Conservation (phyloP, 2,888 invertebrate species). For the Tipula unca region DNA sequence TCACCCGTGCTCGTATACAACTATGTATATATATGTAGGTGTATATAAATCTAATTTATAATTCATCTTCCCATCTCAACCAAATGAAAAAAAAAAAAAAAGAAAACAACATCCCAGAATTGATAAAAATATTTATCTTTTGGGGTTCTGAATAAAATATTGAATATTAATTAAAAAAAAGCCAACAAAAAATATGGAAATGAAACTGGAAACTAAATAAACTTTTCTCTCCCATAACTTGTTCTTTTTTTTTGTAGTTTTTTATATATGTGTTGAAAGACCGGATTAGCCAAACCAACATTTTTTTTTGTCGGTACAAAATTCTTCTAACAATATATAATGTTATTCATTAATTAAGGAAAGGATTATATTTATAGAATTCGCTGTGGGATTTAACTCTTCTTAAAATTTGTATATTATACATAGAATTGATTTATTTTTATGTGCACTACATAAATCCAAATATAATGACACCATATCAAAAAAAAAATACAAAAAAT, state of each 20-base stretch:
- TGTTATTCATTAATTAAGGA: neutral
- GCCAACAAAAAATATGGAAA: neutral
- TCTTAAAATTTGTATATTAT: neutral
- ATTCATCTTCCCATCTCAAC: neutral
- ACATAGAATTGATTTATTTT: neutral
- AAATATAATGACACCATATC: neutral
- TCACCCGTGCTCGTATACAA: neutral
- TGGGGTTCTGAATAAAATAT: neutral
- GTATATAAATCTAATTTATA: neutral
- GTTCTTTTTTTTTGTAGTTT: neutral
- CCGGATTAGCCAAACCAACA: neutral
- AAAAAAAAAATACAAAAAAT: too few relatives aligned
- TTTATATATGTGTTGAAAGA: neutral
- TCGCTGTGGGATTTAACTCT: neutral
- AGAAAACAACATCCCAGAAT: too few relatives aligned
- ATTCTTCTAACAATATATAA: neutral
- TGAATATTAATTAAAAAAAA: neutral
- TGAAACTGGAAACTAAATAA: neutral
- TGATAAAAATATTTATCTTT: neutral
- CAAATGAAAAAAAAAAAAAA: neutral
- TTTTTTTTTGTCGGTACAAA: neutral
- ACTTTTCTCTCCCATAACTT: neutral
- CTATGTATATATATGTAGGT: too few relatives aligned
- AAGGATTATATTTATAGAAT: neutral
- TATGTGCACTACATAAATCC: neutral